These are phyloP conservation scores for Halisarca cf. caerulea DNA, from an alignment of 37 sponge, comb jelly and placozoan genomes.

Conservation along the genomic window DNA sequence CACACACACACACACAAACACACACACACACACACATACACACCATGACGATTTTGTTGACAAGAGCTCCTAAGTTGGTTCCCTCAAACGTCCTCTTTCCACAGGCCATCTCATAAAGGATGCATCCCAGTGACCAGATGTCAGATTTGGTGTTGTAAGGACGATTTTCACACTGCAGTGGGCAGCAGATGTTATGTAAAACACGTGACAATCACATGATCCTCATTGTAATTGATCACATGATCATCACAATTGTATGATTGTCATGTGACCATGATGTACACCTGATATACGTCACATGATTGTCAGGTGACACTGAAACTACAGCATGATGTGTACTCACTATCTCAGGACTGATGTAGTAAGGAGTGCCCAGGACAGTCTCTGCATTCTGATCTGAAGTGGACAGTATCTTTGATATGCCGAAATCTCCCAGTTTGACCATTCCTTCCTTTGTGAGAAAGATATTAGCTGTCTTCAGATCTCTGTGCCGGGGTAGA, in stretches of 20 bases:
- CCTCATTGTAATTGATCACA: too few relatives aligned
- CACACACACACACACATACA: constrained; percentile 17
- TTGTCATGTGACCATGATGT: too few relatives aligned
- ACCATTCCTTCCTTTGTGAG: constrained; percentile 88
- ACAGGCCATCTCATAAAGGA: constrained; percentile 78
- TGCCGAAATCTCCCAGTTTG: constrained; percentile 98
- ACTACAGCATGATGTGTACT: constrained; percentile 11
- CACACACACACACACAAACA: constrained; percentile 27
- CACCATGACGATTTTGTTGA: constrained; percentile 93
- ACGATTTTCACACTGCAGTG: constrained; percentile 87
- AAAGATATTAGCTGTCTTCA: constrained; percentile 97
- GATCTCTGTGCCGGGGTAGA: constrained; percentile 60
- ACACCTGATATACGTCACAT: too few relatives aligned
- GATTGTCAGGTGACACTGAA: neutral
- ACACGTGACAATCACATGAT: neutral
- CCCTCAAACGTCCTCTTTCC: constrained; percentile 92
- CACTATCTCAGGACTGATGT: constrained; percentile 98
- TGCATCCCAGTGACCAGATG: constrained; percentile 79
- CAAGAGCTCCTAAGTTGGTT: constrained; percentile 91
- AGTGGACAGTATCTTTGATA: constrained; percentile 84
- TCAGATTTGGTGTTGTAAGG: constrained; percentile 91
- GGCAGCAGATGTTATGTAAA: neutral
- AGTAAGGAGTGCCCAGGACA: constrained; percentile 94
- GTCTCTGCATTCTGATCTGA: constrained; percentile 83
- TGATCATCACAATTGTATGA: too few relatives aligned